Conservation (phyloP, 2,888 invertebrate genomes). For the Osmoderma eremita region DNA sequence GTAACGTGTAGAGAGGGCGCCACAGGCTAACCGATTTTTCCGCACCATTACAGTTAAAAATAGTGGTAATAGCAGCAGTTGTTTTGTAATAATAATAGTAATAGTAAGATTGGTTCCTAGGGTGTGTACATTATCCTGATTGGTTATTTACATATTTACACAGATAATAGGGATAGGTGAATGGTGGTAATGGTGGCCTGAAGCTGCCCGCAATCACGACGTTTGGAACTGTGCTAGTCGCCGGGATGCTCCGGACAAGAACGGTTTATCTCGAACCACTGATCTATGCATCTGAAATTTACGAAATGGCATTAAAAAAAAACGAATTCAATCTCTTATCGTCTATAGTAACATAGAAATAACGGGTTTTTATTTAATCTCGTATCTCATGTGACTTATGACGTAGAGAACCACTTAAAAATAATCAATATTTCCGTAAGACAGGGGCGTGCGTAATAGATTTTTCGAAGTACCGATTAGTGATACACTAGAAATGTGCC, state of each 20-base stretch:
- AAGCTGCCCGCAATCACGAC: slow-evolving; percentile 27
- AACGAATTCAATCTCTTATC: slow-evolving; percentile 1
- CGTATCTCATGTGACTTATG: no score
- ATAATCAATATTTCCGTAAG: no score
- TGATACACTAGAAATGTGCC: no score
- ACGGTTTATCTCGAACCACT: slow-evolving; percentile 99
- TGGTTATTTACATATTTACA: slow-evolving; percentile 58
- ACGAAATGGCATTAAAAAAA: slow-evolving; percentile 26
- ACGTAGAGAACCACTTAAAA: no score
- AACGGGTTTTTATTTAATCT: no score
- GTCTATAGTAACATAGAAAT: no score
- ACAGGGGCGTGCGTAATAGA: no score
- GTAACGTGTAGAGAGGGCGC: no score
- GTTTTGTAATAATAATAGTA: slow-evolving; percentile 8
- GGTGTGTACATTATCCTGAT: slow-evolving; percentile 47
- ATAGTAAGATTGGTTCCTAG: slow-evolving; percentile 53
- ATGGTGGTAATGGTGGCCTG: neutral
- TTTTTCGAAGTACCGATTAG: no score
- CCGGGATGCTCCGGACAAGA: slow-evolving; percentile 99
- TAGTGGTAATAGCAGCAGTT: neutral
- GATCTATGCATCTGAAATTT: slow-evolving; percentile 92
- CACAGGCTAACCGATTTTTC: no score
- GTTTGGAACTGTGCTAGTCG: slow-evolving; percentile 71
- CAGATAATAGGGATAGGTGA: slow-evolving; percentile 6
- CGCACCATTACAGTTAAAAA: neutral